These are phyloP conservation scores for Eubucco bourcierii DNA, from an alignment of 2,113 vertebrate genomes.

Conservation along the genomic window DNA sequence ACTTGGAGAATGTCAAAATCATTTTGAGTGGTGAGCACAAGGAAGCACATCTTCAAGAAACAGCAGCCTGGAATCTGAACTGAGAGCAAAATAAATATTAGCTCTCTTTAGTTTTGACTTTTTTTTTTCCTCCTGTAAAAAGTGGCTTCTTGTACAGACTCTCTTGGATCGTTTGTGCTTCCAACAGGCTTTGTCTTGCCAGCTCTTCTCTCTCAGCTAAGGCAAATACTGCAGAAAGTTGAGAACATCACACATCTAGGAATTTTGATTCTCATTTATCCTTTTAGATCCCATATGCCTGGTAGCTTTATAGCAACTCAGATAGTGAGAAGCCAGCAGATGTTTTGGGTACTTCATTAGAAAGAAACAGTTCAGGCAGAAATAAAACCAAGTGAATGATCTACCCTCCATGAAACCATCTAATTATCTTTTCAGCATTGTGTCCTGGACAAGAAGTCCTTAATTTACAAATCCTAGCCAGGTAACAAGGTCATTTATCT, in stretches of 20 bases:
- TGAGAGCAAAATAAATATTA: neutral
- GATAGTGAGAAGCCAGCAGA: neutral
- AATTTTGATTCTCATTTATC: neutral
- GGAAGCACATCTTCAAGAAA: neutral
- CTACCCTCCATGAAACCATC: neutral
- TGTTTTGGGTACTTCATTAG: neutral
- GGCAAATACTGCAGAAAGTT: neutral
- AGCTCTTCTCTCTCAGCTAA: neutral
- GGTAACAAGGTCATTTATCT: neutral
- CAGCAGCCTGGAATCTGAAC: neutral
- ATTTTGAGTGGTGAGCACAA: neutral
- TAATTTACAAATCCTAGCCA: neutral
- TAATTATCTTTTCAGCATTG: neutral
- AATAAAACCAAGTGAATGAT: neutral
- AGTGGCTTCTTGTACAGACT: neutral
- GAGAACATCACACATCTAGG: neutral
- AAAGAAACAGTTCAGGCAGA: neutral
- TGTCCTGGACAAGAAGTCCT: neutral
- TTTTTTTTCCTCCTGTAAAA: neutral
- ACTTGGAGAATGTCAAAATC: neutral
- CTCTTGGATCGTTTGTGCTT: neutral
- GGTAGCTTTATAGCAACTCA: neutral
- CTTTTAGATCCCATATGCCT: neutral
- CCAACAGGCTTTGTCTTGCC: neutral
- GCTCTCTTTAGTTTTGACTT: neutral